Conservation (phyloP, 2,888 invertebrate species). For the Lysandra bellargus region DNA sequence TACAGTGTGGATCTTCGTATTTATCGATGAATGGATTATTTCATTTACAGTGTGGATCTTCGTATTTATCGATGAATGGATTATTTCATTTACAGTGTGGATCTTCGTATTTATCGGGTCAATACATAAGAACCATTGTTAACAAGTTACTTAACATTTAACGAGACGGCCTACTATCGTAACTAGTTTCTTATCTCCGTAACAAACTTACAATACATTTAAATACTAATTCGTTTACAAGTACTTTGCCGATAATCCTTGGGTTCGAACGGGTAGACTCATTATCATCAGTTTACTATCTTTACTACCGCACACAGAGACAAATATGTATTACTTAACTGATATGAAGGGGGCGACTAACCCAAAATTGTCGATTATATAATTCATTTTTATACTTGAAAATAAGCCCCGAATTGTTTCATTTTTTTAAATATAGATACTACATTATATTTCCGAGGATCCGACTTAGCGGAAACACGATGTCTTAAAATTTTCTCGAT, state of each 20-base stretch:
- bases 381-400: no score
- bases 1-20: background rate
- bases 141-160: background rate
- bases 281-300: background rate
- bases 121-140: background rate
- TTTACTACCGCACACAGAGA: no score
- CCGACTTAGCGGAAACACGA: no score
- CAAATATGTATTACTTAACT: no score
- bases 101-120: background rate
- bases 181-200: slow-evolving; percentile 12
- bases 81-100: no score
- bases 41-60: background rate
- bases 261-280: background rate
- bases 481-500: no score
- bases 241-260: background rate
- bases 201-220: slow-evolving; percentile 4
- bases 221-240: slow-evolving; percentile 21
- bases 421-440: no score
- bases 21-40: background rate
- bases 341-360: no score
- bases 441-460: no score
- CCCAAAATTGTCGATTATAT: no score
- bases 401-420: no score
- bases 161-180: background rate
- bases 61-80: background rate